Evolutionary conservation across 2,888 invertebrate genomes (phyloP).

Genomic region (Leucophenga montana): DNA sequence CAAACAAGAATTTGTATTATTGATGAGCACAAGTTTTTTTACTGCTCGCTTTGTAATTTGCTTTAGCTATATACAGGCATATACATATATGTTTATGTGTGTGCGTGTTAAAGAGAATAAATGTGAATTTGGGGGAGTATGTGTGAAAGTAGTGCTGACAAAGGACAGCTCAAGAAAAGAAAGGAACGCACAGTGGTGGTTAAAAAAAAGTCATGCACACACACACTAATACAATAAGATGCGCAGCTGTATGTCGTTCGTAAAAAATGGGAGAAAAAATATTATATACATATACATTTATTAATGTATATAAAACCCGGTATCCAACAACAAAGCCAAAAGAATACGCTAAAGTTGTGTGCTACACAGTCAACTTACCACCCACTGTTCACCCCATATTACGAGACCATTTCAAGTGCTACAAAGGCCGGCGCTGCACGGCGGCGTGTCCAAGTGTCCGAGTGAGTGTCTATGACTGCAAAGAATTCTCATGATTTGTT

Average conservation of each 20-base stretch:
- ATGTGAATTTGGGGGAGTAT: neutral
- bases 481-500: slow-evolving; percentile 23
- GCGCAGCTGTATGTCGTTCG: slow-evolving; percentile 8
- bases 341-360: neutral
- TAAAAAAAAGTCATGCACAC: neutral
- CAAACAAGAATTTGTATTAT: slow-evolving; percentile 66
- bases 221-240: slow-evolving; percentile 1
- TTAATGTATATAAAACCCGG: no score
- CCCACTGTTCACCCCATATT: neutral
- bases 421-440: neutral
- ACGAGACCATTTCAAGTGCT: neutral
- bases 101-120: slow-evolving; percentile 9
- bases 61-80: slow-evolving; percentile 7
- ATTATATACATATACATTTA: neutral
- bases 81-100: no score
- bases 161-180: slow-evolving; percentile 9
- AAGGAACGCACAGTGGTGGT: slow-evolving; percentile 12
- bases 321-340: neutral
- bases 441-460: slow-evolving; percentile 14
- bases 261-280: slow-evolving; percentile 1
- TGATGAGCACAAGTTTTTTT: slow-evolving; percentile 49
- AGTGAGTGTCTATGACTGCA: slow-evolving; percentile 13
- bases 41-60: neutral
- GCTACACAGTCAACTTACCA: neutral
- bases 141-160: neutral